Base-by-base conservation (phyloP, 2,113 vertebrate species). In the Chrysemys picta region DNA sequence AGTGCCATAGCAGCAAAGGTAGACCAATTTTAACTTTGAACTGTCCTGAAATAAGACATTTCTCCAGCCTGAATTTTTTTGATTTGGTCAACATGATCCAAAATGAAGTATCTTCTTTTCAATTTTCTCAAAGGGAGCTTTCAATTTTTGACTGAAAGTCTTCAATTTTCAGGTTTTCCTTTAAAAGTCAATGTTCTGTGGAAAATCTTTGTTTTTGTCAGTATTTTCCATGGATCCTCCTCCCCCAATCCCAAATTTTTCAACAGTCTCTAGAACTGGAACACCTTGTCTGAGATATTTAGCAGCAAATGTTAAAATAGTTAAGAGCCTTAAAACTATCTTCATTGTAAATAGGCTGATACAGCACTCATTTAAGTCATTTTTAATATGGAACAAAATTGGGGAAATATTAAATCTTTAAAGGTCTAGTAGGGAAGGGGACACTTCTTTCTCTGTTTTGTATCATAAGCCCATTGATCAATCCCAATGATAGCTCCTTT, bases 51-150 rank as follows among this genome's bases (percentile, higher is more conserved):
- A 1, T 35, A 47, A 12, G 24, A 57, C n/a, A 13, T 4, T 84
- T 80, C 19, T 4, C 5, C 14, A 0, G 1, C 8, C 42, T 24
- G 19, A 35, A 13, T 29, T 14, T 8, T 31, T 52, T 21, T 10
- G 47, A 5, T 94, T 65, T 76, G 21, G 76, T 47, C 13, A 57
- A 57, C 9, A 3, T 45, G 12, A 13, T 10, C 31, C 3, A 10
- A 84, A 35, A 65, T 84, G 22, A 62, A 65, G 65, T 65, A 49
- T 22, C 47, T 62, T 50, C 7, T 24, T n/a, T n/a, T 35, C 65
- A 69, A 16, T 38, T n/a, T n/a, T 69, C 65, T 69, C 35, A 69
- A 69, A 19, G 35, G 1, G 10, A 75, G 57, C 80, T 84, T 38
- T 87, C 72, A 80, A 17, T 38, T 87, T 59, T 75, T 62, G 27